Base-by-base conservation (phyloP, 2,797 vertebrate species). In the Pelodytes ibericus region DNA sequence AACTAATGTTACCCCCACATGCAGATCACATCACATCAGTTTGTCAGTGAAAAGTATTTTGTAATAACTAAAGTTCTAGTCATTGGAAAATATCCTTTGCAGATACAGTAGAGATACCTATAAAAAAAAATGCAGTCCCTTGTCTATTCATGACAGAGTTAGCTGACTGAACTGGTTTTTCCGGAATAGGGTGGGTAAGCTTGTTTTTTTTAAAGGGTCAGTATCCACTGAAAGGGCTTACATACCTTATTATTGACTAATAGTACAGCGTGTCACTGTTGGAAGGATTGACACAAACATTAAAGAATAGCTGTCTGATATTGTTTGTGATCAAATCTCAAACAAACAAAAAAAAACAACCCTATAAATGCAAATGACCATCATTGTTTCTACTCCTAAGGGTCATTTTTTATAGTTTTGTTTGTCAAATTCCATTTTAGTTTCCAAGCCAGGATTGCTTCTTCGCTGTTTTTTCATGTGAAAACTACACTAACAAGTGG, bases 151-250 rank as follows among this genome's bases (percentile, higher is more conserved):
- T 83, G 87, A 82, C 85, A 80, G 82, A 82, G 84, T 74, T 83
- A 83, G 18, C 69, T 86, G 76, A 83, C 74, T 77, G 81, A 91
- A 91, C 90, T 87, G 81, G 87, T 86, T 90, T 87, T 89, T 86
- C 88, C 84, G 84, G 88, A 82, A 1, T 29, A 88, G 84, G 83
- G 82, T 0, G 84, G 84, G 80, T 84, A 76, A 84, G 75, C 77
- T 80, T 86, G 63, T 87, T 83, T 83, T 83, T 61, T 84, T 85
- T 75, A 87, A 88, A 86, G 71, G 59, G 58, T 51, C 33, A 41
- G 25, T 33, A 2, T 6, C 29, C 24, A n/a, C 20, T 31, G 31
- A 20, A 61, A 18, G 30, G 62, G 8, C 22, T 20, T 53, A 22
- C 49, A 3, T n/a, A 53, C 2, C 49, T 7, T 15, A 13, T 36